phyloP scores from a whole-genome alignment of 2,888 invertebrate genomes.

The Machimus rusticus region DNA sequence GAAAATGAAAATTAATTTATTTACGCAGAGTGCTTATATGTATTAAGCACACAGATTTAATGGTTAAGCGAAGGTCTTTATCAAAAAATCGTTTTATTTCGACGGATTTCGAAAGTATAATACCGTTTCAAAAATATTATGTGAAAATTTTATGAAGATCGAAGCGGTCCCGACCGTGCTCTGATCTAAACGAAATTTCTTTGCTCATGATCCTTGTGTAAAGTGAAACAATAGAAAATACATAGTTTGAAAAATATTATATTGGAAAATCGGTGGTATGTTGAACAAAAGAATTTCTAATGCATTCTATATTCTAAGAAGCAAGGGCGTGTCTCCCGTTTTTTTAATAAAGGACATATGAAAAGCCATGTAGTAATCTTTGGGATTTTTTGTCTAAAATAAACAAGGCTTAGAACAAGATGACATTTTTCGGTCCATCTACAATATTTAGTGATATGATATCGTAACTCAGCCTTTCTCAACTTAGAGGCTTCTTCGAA shows the following conservation, averaged over 20 bases:
- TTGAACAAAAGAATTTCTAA: neutral
- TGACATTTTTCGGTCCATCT: neutral
- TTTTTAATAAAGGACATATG: neutral
- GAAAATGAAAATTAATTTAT: no score
- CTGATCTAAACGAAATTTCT: no score
- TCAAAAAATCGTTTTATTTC: no score
- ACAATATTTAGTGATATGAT: neutral
- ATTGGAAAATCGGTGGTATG: neutral
- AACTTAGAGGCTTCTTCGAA: neutral
- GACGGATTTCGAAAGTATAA: no score
- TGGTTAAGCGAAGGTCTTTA: no score
- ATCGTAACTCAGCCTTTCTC: neutral
- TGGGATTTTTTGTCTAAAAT: neutral
- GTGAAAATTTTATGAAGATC: no score
- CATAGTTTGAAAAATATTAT: neutral
- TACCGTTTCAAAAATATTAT: no score
- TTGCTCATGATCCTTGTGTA: no score
- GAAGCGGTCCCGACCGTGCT: no score
- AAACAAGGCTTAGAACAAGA: neutral
- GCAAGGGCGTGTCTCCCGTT: neutral
- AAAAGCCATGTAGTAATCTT: neutral
- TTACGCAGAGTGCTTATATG: no score
- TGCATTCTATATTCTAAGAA: neutral
- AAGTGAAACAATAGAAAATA: no score
- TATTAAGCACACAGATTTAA: no score